phyloP scores from a whole-genome alignment of 2,888 invertebrate genomes.

The Athetis lepigone region DNA sequence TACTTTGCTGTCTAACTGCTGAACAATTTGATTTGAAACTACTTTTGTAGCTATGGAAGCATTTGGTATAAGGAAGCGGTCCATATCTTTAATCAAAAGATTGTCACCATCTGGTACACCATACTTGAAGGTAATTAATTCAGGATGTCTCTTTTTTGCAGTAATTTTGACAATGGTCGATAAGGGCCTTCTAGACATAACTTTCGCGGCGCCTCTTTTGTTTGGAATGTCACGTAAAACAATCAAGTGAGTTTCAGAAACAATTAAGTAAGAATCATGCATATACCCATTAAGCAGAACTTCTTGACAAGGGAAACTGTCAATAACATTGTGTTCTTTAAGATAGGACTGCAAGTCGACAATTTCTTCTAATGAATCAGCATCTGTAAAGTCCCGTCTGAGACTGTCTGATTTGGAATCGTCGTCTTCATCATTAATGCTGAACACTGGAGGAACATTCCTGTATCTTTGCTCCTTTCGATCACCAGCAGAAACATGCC shows the following conservation, averaged over 20 bases:
- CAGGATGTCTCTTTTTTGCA: conserved; percentile 98
- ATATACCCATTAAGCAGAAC: conserved; percentile 97
- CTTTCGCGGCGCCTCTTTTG: conserved; percentile 94
- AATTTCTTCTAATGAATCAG: conserved; percentile 93
- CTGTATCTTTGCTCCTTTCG: conserved; percentile 96
- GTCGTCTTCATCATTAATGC: conserved; percentile 96
- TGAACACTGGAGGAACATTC: conserved; percentile 97
- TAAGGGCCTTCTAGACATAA: conserved; percentile 96
- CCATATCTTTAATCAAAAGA: conserved; percentile 96
- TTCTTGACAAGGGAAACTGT: conserved; percentile 97
- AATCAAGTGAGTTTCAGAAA: conserved; percentile 96
- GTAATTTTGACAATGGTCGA: conserved; percentile 99
- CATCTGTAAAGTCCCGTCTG: conserved; percentile 84
- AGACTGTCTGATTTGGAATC: conserved; percentile 78
- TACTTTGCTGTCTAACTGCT: conserved; percentile 83
- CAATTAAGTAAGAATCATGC: conserved; percentile 96
- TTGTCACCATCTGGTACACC: conserved; percentile 95
- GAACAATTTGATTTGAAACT: conserved; percentile 96
- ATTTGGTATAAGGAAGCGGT: conserved; percentile 97
- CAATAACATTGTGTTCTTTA: conserved; percentile 95
- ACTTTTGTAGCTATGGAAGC: conserved; percentile 97
- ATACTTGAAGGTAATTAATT: conserved; percentile 99
- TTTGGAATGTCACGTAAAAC: conserved; percentile 95
- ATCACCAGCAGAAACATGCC: conserved; percentile 96
- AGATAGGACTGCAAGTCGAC: conserved; percentile 95